Evolutionary conservation across 2,113 vertebrate species (phyloP), one percentile per base, ranked within the genome.

Genomic region (Dipodomys stephensi): DNA sequence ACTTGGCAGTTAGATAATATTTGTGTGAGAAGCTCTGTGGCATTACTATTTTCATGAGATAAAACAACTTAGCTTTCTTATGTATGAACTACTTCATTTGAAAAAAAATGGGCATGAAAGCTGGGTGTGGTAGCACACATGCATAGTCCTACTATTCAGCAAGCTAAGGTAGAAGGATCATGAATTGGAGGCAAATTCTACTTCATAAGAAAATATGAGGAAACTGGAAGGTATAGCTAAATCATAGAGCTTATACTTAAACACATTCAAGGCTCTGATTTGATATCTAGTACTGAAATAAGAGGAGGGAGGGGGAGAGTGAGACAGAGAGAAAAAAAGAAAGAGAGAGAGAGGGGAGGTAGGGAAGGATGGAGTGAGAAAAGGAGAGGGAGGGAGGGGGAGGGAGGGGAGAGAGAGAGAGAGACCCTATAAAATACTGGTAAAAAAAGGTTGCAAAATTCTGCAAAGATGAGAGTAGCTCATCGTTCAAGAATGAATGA

Each of bases 21-120:
- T 69, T 88, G 30, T 80, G 13, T 53, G 39, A 93, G 68, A 80
- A 85, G 27, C 30, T 69, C 39, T 60, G 60, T 85, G 35, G 12
- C 30, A 82, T 72, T 72, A 4, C 18, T 65, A 10, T 1, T 62
- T 81, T 57, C 57, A 49, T 23, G 46, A 64, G 18, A 44, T 82
- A 87, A 0, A 67, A 3, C 30, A 87, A 62, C 27, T 83, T 68
- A 82, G 35, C 22, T 18, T 69, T 49, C 79, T 10, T 91, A 4
- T 62, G 57, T 44, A 53, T 94, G 49, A 71, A 64, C 32, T 79
- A 44, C 39, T 6, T 83, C 12, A 49, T 32, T 27, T 68, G 6
- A 74, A 79, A 71, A 71, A 79, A 81, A 85, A 57, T 22, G 23
- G 49, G 30, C 15, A 76, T 20, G 25, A 44, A 79, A 67, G 6